Base-by-base conservation (phyloP, 2,797 vertebrate genomes). In the Peromyscus melanophrys region DNA sequence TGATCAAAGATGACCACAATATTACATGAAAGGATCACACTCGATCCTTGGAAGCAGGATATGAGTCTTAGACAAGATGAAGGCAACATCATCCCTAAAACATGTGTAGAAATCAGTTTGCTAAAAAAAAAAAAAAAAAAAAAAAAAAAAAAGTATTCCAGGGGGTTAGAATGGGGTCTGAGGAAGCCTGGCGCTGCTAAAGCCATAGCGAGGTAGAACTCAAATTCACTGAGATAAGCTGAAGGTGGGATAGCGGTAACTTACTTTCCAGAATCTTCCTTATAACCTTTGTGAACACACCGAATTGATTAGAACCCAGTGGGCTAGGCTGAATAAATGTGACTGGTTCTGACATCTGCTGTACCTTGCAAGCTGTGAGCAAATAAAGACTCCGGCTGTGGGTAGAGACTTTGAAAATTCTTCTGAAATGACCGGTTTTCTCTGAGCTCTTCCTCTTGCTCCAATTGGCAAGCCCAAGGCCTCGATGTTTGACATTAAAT, bases 321-420 rank as follows among this genome's bases (percentile, higher is more conserved):
- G 11, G 65, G 19, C 4, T 3, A 52, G 25, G 9, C 11, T 65
- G 43, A 92, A 59, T 21, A 77, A 29, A 52, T 55, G 78, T 82
- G 34, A 49, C 16, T 63, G 73, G 16, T 4, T 59, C 37, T 77
- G 75, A 81, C 34, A 49, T 55, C n/a, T 87, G 37, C 57, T 71
- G 49, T 57, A 83, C 57, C 49, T 4, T 65, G 92, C n/a, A 86
- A 82, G 69, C 43, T 55, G 69, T 57, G 80, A 59, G 77, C 84
- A 89, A 89, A 95, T 21, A 88, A 93, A 91, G 69, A 52, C 67
- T 76, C 46, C 37, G 52, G 57, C 52, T 85, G 77, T 61, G 10
- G 61, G 21, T 55, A 92, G 81, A 83, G 75, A 81, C 21, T 89
- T 84, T 76, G 40, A 89, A 31, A 80, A 89, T 92, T 77, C 92